phyloP scores from a whole-genome alignment of 2,113 vertebrate species.

The Passer montanus region DNA sequence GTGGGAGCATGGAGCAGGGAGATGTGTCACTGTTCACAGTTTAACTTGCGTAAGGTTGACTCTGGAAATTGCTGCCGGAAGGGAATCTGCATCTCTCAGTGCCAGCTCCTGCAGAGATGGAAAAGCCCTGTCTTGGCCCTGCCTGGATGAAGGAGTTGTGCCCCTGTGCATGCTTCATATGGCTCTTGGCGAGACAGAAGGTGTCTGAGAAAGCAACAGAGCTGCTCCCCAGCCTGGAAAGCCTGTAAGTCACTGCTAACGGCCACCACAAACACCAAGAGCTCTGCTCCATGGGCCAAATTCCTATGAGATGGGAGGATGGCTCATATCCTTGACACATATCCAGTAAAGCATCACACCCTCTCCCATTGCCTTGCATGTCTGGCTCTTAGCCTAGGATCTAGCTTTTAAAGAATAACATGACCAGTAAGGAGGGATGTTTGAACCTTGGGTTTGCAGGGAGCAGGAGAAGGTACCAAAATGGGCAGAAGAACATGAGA shows the following conservation, averaged over 20 bases:
- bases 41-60: not conserved
- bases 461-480: not conserved
- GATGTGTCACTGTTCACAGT: not conserved
- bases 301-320: not conserved
- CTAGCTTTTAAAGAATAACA: not conserved
- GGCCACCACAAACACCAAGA: not conserved
- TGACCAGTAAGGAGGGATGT: not conserved
- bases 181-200: not conserved
- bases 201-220: not conserved
- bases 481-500: not conserved
- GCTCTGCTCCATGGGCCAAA: not conserved
- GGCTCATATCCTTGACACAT: not conserved
- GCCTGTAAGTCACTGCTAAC: not conserved
- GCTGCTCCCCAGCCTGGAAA: not conserved
- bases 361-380: not conserved
- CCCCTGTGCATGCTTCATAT: fast-evolving
- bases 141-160: not conserved
- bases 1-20: fast-evolving
- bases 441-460: not conserved
- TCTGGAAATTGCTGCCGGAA: not conserved
- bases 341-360: slow-evolving; percentile 1
- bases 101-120: not conserved
- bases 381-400: not conserved
- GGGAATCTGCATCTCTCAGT: not conserved
- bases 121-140: not conserved